These are phyloP conservation scores for Ceratitis capitata DNA, from an alignment of 1,140 invertebrate species.

Conservation along the genomic window DNA sequence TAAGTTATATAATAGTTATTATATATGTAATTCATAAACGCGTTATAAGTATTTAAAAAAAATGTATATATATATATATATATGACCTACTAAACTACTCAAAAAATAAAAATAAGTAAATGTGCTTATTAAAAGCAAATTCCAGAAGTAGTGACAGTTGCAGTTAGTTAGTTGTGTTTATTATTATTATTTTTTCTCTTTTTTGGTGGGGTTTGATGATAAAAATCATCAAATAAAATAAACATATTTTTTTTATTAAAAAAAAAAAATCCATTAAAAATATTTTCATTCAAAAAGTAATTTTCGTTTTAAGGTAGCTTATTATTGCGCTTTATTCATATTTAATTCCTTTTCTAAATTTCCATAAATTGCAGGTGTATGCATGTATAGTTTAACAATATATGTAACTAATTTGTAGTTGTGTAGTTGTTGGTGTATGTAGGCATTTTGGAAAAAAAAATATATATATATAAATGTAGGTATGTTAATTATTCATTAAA, in stretches of 20 bases:
- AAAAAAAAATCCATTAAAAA: no score
- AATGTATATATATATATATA: neutral
- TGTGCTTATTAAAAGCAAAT: constrained; percentile 12
- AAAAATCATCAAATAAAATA: neutral
- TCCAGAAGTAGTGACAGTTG: neutral
- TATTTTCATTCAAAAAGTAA: no score
- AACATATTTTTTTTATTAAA: neutral
- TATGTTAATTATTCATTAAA: neutral
- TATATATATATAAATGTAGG: neutral
- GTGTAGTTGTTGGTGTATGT: neutral
- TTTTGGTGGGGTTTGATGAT: neutral
- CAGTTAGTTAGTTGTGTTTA: no score
- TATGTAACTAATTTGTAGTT: neutral
- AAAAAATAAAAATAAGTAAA: neutral
- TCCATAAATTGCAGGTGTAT: neutral
- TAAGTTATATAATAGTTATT: no score
- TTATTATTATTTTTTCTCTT: no score
- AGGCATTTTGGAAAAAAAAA: neutral
- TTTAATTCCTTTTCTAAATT: constrained; percentile 10
- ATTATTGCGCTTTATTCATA: constrained; percentile 9
- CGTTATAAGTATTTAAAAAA: neutral
- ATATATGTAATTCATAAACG: constrained; percentile 4
- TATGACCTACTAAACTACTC: neutral
- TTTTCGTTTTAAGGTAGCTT: no score
- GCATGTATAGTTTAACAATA: neutral